Evolutionary conservation across 2,797 vertebrate genomes (phyloP).

Genomic region (Simalia tracyae): DNA sequence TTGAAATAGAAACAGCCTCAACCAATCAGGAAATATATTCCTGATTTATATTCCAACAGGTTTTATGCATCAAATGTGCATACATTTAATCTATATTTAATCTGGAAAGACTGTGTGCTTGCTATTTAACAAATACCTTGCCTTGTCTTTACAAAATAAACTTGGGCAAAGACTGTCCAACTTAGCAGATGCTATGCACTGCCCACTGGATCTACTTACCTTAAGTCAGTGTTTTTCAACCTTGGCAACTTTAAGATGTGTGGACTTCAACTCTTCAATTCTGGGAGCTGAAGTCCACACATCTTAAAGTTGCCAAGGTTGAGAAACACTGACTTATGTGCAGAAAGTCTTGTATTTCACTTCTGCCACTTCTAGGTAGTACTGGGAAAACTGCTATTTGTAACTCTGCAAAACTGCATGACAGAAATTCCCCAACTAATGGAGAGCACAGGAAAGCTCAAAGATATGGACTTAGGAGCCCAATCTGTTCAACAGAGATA

Average conservation of each 20-base stretch:
- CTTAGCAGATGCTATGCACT: neutral
- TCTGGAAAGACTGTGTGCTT: neutral
- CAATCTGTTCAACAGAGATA: neutral
- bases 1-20: neutral
- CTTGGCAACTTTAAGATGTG: too few species aligned
- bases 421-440: neutral
- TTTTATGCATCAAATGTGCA: neutral
- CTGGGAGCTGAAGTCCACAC: too few species aligned
- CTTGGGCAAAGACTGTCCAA: neutral
- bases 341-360: neutral
- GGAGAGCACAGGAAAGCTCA: neutral
- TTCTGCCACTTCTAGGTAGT: neutral
- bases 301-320: too few species aligned
- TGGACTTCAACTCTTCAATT: too few species aligned
- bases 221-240: too few species aligned
- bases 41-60: neutral
- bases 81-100: neutral
- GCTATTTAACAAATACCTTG: neutral
- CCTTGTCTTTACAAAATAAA: neutral
- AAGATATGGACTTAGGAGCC: neutral
- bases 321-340: neutral
- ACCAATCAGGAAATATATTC: neutral
- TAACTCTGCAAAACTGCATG: neutral
- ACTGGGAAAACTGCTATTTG: neutral
- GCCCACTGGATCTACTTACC: neutral